Evolutionary conservation across 2,888 invertebrate species (phyloP).

Genomic region (Herminia tarsipennalis): DNA sequence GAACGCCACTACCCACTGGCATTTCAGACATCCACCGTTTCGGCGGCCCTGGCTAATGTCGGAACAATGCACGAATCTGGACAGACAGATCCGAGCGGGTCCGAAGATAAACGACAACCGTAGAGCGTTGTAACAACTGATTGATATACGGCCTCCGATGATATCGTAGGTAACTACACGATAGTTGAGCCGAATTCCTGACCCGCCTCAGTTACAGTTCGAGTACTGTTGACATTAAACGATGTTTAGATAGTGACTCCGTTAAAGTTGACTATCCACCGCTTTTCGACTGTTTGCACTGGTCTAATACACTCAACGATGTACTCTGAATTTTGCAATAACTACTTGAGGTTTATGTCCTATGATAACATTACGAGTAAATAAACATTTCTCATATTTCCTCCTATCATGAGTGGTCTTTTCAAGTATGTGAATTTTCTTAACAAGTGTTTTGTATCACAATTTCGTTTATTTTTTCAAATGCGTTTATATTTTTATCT

Average conservation of each 20-base stretch:
- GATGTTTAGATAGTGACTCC: slow-evolving; percentile 72
- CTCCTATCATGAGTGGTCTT: slow-evolving; percentile 7
- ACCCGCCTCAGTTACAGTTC: slow-evolving; percentile 79
- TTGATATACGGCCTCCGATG: slow-evolving; percentile 81
- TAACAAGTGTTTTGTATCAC: slow-evolving; percentile 2
- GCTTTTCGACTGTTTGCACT: slow-evolving; percentile 60
- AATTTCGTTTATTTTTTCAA: neutral
- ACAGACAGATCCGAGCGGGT: slow-evolving; percentile 78
- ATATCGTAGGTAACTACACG: slow-evolving; percentile 73
- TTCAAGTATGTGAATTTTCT: slow-evolving; percentile 9
- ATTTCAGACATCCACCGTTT: slow-evolving; percentile 82
- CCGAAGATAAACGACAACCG: slow-evolving; percentile 84
- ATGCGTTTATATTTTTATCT: slow-evolving; percentile 3
- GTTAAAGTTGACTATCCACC: slow-evolving; percentile 61
- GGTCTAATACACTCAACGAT: slow-evolving; percentile 52
- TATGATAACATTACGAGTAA: slow-evolving; percentile 30
- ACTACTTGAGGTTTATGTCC: slow-evolving; percentile 34
- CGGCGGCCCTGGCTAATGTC: slow-evolving; percentile 77
- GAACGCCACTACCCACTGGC: slow-evolving; percentile 73
- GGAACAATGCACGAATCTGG: slow-evolving; percentile 84
- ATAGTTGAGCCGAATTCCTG: slow-evolving; percentile 72
- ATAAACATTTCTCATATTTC: slow-evolving; percentile 28
- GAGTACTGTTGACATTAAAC: slow-evolving; percentile 80
- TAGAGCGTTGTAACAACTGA: slow-evolving; percentile 82
- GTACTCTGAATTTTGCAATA: slow-evolving; percentile 40